Conservation (phyloP, 2,888 invertebrate species). For the Aleiodes leptofemur region DNA sequence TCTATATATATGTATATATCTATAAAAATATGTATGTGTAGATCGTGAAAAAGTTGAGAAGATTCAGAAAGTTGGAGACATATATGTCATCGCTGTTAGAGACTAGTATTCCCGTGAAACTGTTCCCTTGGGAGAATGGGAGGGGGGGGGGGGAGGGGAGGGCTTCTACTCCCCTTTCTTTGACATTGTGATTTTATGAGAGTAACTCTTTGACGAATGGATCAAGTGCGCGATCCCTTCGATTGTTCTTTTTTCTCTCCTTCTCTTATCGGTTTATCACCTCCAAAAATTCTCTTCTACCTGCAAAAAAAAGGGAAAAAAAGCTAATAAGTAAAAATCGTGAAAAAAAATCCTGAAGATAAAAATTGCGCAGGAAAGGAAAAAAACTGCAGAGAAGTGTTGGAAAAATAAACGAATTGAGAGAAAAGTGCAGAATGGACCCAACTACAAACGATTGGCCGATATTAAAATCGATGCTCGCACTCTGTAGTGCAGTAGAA, state of each 20-base stretch:
- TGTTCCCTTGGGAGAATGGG: slow-evolving; percentile 40
- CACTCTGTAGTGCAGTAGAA: not conserved
- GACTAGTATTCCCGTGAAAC: slow-evolving; percentile 37
- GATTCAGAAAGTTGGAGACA: slow-evolving; percentile 32
- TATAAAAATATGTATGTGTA: slow-evolving; percentile 31
- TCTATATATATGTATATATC: too few species aligned
- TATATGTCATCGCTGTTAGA: slow-evolving; percentile 32
- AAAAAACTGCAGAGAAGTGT: too few species aligned
- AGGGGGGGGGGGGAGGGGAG: not conserved
- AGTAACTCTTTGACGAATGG: slow-evolving; percentile 51
- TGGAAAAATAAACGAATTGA: not conserved
- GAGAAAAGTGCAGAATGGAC: not conserved
- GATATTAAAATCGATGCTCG: slow-evolving; percentile 42
- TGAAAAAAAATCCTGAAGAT: not conserved
- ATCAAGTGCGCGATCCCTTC: not conserved
- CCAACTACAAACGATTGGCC: slow-evolving; percentile 23
- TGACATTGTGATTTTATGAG: slow-evolving; percentile 52
- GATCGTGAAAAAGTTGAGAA: slow-evolving; percentile 20
- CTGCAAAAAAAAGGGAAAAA: not conserved
- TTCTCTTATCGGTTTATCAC: not conserved
- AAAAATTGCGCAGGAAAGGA: too few species aligned
- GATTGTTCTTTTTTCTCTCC: not conserved
- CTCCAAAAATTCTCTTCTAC: too few species aligned
- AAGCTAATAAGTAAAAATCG: not conserved
- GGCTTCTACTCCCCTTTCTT: slow-evolving; percentile 2